phyloP scores from a whole-genome alignment of 2,888 invertebrate genomes.

The Lissocephala sabroskyi region DNA sequence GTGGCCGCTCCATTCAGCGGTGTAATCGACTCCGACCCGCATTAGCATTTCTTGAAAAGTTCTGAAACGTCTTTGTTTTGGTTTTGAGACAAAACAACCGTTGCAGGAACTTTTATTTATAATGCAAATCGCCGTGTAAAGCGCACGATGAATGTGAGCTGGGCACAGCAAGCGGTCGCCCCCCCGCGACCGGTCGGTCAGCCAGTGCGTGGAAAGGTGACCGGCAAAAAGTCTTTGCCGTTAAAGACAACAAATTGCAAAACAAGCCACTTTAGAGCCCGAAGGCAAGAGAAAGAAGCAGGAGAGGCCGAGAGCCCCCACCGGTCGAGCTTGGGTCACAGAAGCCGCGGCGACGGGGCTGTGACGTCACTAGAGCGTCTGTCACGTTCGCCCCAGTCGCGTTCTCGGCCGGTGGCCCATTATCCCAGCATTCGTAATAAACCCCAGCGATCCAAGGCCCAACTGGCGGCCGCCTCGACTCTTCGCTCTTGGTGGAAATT shows the following conservation, averaged over 20 bases:
- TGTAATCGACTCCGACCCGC: no score
- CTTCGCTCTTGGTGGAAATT: slow-evolving; percentile 48
- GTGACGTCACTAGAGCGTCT: slow-evolving; percentile 49
- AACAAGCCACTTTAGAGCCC: background rate
- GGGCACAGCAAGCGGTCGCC: no score
- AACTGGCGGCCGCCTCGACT: slow-evolving; percentile 10
- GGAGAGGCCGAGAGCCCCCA: background rate
- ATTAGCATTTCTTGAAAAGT: no score
- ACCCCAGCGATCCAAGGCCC: slow-evolving; percentile 17
- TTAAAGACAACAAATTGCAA: background rate
- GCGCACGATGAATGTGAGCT: no score
- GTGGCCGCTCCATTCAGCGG: no score
- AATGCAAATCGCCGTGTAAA: no score
- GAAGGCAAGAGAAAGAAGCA: background rate
- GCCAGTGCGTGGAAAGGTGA: no score
- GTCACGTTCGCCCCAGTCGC: slow-evolving; percentile 50
- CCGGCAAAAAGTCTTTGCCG: slow-evolving; percentile 38
- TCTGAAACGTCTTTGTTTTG: no score
- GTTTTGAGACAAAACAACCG: no score
- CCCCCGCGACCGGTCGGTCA: no score
- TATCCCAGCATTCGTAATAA: slow-evolving; percentile 54
- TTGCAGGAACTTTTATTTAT: no score
- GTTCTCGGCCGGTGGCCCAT: slow-evolving; percentile 36
- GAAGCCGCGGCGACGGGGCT: slow-evolving; percentile 6
- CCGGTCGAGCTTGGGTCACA: slow-evolving; percentile 24